These are phyloP conservation scores for Lagria hirta DNA, from an alignment of 2,888 invertebrate genomes.

Conservation along the genomic window DNA sequence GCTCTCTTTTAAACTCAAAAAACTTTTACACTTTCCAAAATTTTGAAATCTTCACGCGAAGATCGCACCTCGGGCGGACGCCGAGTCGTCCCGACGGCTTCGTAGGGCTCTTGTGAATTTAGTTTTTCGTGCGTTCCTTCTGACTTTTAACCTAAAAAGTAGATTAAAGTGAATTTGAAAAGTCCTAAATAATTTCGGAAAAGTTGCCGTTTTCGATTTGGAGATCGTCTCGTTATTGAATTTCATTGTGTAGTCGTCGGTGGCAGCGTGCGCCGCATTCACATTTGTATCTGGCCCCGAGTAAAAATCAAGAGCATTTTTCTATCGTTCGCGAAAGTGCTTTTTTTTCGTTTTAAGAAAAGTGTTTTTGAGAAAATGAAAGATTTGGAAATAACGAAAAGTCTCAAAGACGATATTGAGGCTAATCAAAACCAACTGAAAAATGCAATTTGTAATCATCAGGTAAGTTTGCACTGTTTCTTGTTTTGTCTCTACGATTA, in stretches of 20 bases:
- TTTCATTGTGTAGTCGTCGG: slow-evolving; percentile 34
- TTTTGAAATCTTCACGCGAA: too few species aligned
- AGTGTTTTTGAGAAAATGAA: slow-evolving; percentile 36
- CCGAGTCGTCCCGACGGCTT: too few species aligned
- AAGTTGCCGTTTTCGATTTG: slow-evolving; percentile 1
- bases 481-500: too few species aligned
- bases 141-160: too few species aligned
- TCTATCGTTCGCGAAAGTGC: slow-evolving; percentile 23
- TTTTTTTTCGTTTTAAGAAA: slow-evolving; percentile 14
- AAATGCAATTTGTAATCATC: slow-evolving; percentile 53
- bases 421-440: slow-evolving; percentile 50
- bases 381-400: slow-evolving; percentile 50
- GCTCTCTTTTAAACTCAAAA: too few species aligned
- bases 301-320: slow-evolving; percentile 20
- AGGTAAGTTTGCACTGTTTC: slow-evolving; percentile 50
- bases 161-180: too few species aligned
- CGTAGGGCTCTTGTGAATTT: too few species aligned
- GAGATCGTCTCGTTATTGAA: slow-evolving; percentile 33
- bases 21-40: too few species aligned
- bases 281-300: slow-evolving; percentile 31
- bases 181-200: too few species aligned
- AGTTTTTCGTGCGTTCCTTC: too few species aligned
- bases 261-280: slow-evolving; percentile 35
- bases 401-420: slow-evolving; percentile 49
- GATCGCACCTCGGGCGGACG: too few species aligned